Conservation (phyloP, 2,113 vertebrate species). For the Cebidichthys violaceus region DNA sequence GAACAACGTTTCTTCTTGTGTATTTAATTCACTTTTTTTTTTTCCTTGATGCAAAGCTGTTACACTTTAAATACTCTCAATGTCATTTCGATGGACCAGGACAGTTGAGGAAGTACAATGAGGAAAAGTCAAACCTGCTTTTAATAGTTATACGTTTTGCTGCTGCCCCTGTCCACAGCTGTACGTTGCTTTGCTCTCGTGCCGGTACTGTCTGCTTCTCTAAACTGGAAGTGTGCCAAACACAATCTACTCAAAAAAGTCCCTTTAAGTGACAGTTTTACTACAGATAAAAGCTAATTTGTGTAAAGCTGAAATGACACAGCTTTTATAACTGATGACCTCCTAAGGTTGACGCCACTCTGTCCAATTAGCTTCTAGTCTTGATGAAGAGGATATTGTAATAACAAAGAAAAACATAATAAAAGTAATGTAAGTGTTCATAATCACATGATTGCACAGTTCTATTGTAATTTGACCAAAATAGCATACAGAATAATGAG, state of each 20-base stretch:
- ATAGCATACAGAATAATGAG: constrained; percentile 51
- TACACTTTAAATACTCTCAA: constrained; percentile 2
- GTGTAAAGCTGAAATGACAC: constrained; percentile 15
- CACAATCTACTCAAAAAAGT: background rate
- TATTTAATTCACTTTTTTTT: background rate
- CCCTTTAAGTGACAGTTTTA: constrained; percentile 24
- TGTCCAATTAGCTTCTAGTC: constrained; percentile 32
- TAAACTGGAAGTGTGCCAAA: background rate
- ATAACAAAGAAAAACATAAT: constrained; percentile 27
- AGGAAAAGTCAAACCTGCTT: constrained; percentile 18
- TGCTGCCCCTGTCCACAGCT: background rate
- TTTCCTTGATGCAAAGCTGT: background rate
- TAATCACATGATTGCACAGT: constrained; percentile 23
- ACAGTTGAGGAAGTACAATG: background rate
- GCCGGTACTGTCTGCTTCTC: background rate
- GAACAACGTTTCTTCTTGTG: constrained; percentile 7
- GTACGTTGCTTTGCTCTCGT: background rate
- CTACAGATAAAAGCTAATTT: background rate
- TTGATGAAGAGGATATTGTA: constrained; percentile 34
- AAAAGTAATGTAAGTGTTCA: constrained; percentile 23
- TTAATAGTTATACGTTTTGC: constrained; percentile 11
- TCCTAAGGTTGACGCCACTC: constrained; percentile 20
- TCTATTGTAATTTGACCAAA: constrained; percentile 33
- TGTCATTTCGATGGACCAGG: background rate
- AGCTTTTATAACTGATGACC: constrained; percentile 27